Evolutionary conservation across 2,113 vertebrate species (phyloP).

Genomic region (Leucoraja erinaceus): DNA sequence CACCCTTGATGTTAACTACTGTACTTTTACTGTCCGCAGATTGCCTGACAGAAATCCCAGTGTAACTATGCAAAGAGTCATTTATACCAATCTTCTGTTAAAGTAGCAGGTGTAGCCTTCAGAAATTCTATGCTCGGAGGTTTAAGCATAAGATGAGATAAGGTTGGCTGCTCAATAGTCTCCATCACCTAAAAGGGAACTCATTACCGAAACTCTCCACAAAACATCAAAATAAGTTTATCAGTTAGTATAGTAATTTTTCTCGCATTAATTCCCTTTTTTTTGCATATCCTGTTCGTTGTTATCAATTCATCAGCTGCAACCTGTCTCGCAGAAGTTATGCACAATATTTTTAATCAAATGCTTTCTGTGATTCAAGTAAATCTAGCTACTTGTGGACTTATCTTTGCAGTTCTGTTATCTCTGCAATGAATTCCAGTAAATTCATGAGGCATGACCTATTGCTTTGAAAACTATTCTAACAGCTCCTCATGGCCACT

Average conservation of each 20-base stretch:
- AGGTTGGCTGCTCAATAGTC: not conserved
- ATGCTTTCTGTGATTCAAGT: constrained; percentile 14
- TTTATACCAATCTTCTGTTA: no score
- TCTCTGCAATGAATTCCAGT: constrained; percentile 11
- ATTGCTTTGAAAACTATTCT: constrained; percentile 3
- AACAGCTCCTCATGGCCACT: not conserved
- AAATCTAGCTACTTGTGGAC: not conserved
- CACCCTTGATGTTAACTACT: no score
- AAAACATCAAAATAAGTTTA: not conserved
- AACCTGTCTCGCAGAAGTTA: not conserved
- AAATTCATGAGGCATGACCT: constrained; percentile 30
- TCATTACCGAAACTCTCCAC: not conserved
- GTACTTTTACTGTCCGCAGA: no score
- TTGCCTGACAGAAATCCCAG: no score
- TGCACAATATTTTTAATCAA: not conserved
- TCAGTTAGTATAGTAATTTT: not conserved
- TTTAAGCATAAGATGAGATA: no score
- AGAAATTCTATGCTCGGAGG: no score
- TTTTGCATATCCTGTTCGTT: not conserved
- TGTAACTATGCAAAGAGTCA: no score
- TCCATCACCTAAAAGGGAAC: not conserved
- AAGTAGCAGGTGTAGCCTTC: no score
- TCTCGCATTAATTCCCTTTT: not conserved
- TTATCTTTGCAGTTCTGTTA: not conserved
- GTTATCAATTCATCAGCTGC: not conserved